Evolutionary conservation across 1,140 invertebrate species (phyloP).

Genomic region (Dreissena rostriformis): DNA sequence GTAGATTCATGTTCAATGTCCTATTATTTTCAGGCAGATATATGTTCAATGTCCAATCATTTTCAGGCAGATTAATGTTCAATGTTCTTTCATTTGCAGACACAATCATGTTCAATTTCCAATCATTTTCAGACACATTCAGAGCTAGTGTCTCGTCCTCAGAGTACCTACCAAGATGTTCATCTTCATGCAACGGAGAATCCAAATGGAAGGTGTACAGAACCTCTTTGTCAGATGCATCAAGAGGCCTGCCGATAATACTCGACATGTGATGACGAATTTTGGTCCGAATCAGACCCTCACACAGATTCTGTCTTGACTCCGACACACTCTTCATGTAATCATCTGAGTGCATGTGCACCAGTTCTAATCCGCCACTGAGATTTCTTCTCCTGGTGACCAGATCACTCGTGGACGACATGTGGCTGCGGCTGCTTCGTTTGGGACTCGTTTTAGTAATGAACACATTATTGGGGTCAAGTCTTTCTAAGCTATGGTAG

Average conservation of each 20-base stretch:
- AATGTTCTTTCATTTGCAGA: too few species aligned
- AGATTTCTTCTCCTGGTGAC: background rate
- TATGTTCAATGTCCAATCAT: background rate
- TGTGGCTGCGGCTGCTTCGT: background rate
- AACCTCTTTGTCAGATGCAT: slow-evolving; percentile 22
- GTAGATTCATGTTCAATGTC: too few species aligned
- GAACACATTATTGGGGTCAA: background rate
- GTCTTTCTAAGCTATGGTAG: background rate
- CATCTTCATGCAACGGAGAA: slow-evolving; percentile 20
- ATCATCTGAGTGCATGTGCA: background rate
- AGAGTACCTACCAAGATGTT: background rate
- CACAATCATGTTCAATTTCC: background rate
- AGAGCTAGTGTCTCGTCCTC: too few species aligned
- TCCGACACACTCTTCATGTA: slow-evolving; percentile 21
- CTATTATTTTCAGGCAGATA: background rate
- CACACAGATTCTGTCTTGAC: slow-evolving; percentile 31
- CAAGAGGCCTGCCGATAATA: slow-evolving; percentile 46
- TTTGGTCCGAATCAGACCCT: slow-evolving; percentile 40
- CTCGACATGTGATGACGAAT: slow-evolving; percentile 48
- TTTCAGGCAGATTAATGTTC: too few species aligned
- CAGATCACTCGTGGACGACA: background rate
- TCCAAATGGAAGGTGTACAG: slow-evolving; percentile 9
- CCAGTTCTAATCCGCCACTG: background rate
- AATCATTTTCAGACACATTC: background rate
- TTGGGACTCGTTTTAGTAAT: slow-evolving; percentile 20